A percentile compares a stretch with the other conserved stretches of the same genome.
Conservation (phyloP, 37 sponge, comb jelly and placozoan genomes). For the Diacarnus erythraeanus region DNA sequence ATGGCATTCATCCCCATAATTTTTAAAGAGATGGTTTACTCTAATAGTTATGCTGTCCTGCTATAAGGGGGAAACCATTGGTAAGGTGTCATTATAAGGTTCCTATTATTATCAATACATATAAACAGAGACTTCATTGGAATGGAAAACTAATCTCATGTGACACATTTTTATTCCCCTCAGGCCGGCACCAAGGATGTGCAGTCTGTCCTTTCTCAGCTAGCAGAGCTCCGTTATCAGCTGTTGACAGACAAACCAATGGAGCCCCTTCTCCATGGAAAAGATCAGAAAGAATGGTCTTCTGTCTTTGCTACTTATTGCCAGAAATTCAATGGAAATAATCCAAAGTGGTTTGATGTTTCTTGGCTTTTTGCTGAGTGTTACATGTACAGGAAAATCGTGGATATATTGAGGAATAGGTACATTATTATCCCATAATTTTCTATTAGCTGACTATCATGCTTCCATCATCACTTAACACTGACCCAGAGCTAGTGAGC, state of each 20-base stretch:
- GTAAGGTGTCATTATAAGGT: no score
- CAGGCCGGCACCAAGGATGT: conserved; percentile 73
- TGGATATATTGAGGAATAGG: conserved; percentile 57
- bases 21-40: no score
- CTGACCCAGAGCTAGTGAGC: no score
- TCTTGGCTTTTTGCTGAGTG: conserved; percentile 98
- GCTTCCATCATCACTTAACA: no score
- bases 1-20: no score
- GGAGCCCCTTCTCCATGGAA: conserved; percentile 41
- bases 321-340: conserved; percentile 30
- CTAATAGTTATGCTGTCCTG: no score
- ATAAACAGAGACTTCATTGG: no score
- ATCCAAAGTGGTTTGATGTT: conserved; percentile 82
- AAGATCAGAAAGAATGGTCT: conserved; percentile 76
- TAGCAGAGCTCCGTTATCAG: conserved; percentile 85
- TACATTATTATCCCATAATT: neutral
- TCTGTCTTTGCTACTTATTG: conserved; percentile 37
- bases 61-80: no score
- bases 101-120: no score
- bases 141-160: no score
- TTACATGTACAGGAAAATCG: conserved; percentile 93
- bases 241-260: conserved; percentile 90
- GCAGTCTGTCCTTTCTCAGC: conserved; percentile 56
- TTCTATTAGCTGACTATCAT: no score
- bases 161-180: no score